Evolutionary conservation across 2,888 invertebrate genomes (phyloP).

Genomic region (Lydus trimaculatus): DNA sequence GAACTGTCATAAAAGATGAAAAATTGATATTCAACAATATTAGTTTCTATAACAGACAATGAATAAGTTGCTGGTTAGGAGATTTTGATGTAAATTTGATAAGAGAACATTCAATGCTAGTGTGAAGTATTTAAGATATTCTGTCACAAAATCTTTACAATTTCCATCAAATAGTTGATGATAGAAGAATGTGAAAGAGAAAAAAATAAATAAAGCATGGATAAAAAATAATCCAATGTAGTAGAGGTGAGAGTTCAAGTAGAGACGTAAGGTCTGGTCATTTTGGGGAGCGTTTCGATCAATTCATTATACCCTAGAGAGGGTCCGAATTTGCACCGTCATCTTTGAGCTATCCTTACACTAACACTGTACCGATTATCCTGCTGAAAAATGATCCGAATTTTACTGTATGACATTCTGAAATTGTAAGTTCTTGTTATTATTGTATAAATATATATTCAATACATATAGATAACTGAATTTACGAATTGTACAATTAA

Average conservation of each 20-base stretch:
- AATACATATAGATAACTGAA: background rate
- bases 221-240: conserved; percentile 30
- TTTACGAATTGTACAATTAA: background rate
- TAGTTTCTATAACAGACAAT: background rate
- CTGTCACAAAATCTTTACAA: background rate
- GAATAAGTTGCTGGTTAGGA: background rate
- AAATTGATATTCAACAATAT: background rate
- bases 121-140: background rate
- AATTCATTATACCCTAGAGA: conserved; percentile 58
- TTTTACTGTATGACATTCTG: conserved; percentile 15
- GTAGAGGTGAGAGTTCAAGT: conserved; percentile 53
- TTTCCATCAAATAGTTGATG: background rate
- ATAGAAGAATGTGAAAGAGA: background rate
- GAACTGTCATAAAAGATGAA: background rate
- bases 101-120: background rate
- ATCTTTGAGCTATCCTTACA: conserved; percentile 49
- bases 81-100: conserved; percentile 1
- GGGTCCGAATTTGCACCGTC: conserved; percentile 58
- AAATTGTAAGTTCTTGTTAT: background rate
- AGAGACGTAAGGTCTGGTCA: conserved; percentile 49
- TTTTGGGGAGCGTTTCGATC: conserved; percentile 57
- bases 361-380: conserved; percentile 43
- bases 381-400: conserved; percentile 44
- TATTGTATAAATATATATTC: background rate
- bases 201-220: background rate